Base-by-base conservation (phyloP, 2,113 vertebrate species). In the Oryzias celebensis region DNA sequence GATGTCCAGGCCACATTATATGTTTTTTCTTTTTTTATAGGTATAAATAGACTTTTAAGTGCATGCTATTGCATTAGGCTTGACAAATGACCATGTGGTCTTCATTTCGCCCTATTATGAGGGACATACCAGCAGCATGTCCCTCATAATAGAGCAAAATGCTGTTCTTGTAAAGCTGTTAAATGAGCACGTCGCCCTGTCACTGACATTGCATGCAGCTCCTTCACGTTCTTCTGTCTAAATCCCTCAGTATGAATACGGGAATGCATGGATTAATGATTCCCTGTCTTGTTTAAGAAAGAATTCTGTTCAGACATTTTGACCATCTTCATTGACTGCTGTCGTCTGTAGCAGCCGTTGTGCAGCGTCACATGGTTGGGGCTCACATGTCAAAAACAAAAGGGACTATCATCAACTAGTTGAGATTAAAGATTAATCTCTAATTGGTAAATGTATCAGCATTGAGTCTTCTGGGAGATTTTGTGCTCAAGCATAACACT, bases 381-480 rank as follows among this genome's bases (percentile, higher is more conserved):
- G 52, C 66, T 77, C 78, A 64, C 68, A 64, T 49, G 16, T 70
- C 71, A 72, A 41, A 42, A 63, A 44, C 20, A 55, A 61, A 64
- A 74, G 31, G 65, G 63, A 65, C 76, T 73, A 58, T 73, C 71
- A 79, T 80, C 80, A 60, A 20, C 23, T 10, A 7, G 58, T 7
- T 56, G 63, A 76, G 66, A 56, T 52, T 69, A 62, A 54, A 75
- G 73, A 78, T 77, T 53, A 62, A 77, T 79, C 73, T 65, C 26
- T 80, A 82, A 80, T 81, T 77, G 75, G 71, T 73, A 73, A 82
- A 66, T 53, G 66, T 72, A 79, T 72, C 64, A 61, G 62, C 43
- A 54, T 23, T 47, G 50, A 57, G 59, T 77, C 72, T 81, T 68
- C 48, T 42, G 67, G 75, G 60, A 69, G 41, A 49, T 57, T 66